phyloP scores from a whole-genome alignment of 1,140 invertebrate genomes.

The Whitmania pigra region DNA sequence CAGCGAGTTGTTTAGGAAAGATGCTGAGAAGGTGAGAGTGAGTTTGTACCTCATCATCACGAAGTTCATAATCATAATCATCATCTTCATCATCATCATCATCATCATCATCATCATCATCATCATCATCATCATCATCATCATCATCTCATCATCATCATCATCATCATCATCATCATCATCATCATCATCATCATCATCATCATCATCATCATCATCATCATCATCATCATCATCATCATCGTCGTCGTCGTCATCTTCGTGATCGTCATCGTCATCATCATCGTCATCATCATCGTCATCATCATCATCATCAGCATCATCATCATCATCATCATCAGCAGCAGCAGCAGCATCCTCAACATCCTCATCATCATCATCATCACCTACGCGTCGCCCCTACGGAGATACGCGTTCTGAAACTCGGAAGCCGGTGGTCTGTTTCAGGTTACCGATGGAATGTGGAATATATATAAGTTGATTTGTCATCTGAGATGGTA shows the following conservation, averaged over 20 bases:
- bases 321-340: too few relatives aligned
- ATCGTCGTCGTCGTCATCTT: conserved; percentile 3
- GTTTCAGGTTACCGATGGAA: too few relatives aligned
- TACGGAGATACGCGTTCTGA: too few relatives aligned
- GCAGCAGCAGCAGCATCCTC: too few relatives aligned
- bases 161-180: background rate
- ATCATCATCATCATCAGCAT: background rate
- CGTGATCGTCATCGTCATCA: background rate
- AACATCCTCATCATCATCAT: too few relatives aligned
- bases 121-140: background rate
- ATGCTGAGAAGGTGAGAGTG: too few relatives aligned
- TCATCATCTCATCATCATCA: background rate
- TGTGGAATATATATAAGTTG: too few relatives aligned
- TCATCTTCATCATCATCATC: conserved; percentile 1
- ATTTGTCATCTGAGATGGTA: too few relatives aligned
- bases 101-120: conserved; percentile 8
- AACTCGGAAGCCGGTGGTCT: too few relatives aligned
- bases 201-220: conserved; percentile 4
- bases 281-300: background rate
- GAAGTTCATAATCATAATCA: background rate
- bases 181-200: conserved; percentile 7
- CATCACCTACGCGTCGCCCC: too few relatives aligned
- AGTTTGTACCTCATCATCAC: background rate
- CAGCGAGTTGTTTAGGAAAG: too few relatives aligned
- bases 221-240: background rate